Evolutionary conservation across 2,797 vertebrate species (phyloP), one percentile per base, ranked within the genome.

Genomic region (Anniella stebbinsi): DNA sequence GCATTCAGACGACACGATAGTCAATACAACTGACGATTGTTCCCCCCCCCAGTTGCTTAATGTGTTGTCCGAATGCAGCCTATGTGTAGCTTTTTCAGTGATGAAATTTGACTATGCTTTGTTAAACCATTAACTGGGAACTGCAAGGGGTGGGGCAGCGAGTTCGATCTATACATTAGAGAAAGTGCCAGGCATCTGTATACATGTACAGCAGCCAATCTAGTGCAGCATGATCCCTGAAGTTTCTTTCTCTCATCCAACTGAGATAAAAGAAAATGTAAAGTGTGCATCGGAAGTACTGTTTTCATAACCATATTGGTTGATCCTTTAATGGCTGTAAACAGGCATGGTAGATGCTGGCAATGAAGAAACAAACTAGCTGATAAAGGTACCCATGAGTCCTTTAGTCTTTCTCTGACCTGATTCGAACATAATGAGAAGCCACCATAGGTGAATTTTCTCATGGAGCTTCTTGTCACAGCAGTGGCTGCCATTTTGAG

Each of bases 301-400:
- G 92, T 94, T 95, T 96, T 90, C 93, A 95, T 95, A 96, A 96
- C 96, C 95, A 96, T 2, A 2, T 89, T 92, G 80, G 91, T 92
- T 94, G 94, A 96, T 96, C 95, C 86, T 92, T 95, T 95, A 92
- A 94, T 60, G 36, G 97, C 97, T 97, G 94, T 92, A 96, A 92
- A 96, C 92, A 97, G 94, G 96, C 82, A 12, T 0, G 57, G 88
- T 83, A 93, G 90, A 95, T 23, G 69, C 90, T 92, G 88, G 80
- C 87, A 75, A 70, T 77, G 90, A 78, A 72, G 92, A 89, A 96
- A 92, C 85, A 92, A 96, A 91, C 88, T 93, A 93, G 87, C 89
- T 92, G 94, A 87, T 90, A 94, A 95, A 88, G 90, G 89, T 90
- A 11, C 21, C 17, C 76, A 90, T 86, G 93, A 88, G 84, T 91